Percentiles rank a stretch among this genome's conserved stretches.
Evolutionary conservation across 2,797 vertebrate species (phyloP).

Genomic region (Myioborus melanocephalus): DNA sequence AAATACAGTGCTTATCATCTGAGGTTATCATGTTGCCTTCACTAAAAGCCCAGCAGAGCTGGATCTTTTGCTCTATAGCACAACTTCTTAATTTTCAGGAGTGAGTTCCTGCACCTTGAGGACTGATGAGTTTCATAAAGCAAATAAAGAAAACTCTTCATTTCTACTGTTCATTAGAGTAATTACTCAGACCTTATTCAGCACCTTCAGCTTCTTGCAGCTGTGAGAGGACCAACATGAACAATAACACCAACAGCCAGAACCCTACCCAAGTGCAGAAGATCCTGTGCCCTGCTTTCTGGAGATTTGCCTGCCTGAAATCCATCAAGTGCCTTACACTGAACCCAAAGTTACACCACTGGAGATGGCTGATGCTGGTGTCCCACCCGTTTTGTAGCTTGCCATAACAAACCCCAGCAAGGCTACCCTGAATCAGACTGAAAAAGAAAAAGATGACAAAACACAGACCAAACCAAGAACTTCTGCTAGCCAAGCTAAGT

Average conservation of each 20-base stretch:
- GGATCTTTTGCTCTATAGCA: not conserved
- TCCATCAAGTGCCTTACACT: not conserved
- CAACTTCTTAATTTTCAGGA: not conserved
- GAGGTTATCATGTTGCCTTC: not conserved
- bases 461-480: not conserved
- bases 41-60: not conserved
- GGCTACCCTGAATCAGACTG: not conserved
- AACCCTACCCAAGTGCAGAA: not conserved
- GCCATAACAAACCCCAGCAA: not conserved
- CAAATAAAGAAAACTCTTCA: not conserved
- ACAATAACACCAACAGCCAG: not conserved
- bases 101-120: not conserved
- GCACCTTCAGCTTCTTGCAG: not conserved
- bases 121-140: not conserved
- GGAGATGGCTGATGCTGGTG: not conserved
- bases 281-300: not conserved
- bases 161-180: not conserved
- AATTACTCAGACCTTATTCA: not conserved
- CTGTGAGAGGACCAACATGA: not conserved
- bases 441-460: not conserved
- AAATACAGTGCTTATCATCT: fast-evolving
- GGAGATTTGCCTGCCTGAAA: not conserved
- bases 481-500: not conserved
- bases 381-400: not conserved
- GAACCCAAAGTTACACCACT: not conserved